Percentiles rank a stretch among this genome's conserved stretches.
Conservation (phyloP, 2,113 vertebrate genomes). For the Coturnix japonica region DNA sequence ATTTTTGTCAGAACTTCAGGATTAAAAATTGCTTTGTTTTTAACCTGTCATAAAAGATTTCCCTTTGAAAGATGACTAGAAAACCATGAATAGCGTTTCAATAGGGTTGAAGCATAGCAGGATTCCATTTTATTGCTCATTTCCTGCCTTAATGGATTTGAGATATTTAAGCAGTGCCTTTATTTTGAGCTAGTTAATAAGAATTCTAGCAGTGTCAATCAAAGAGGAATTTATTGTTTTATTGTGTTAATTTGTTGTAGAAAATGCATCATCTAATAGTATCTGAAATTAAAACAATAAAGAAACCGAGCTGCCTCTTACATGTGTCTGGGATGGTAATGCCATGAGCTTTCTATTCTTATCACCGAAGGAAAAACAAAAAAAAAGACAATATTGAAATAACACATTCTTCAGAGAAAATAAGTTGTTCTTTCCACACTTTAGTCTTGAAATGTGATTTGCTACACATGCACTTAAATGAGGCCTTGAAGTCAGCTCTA, state of each 20-base stretch:
- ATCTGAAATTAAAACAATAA: background rate
- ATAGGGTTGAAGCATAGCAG: background rate
- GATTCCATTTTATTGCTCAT: background rate
- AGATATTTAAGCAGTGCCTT: background rate
- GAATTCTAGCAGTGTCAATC: background rate
- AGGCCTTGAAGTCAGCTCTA: background rate
- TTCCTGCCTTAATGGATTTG: background rate
- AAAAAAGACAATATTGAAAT: background rate
- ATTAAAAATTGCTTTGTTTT: slow-evolving; percentile 2
- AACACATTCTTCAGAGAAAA: background rate
- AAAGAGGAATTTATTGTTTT: background rate
- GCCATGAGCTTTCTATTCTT: background rate
- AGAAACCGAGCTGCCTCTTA: background rate
- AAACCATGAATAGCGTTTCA: background rate
- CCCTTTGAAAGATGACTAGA: background rate
- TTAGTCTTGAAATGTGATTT: slow-evolving; percentile 9
- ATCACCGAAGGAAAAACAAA: background rate
- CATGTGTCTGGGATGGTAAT: background rate
- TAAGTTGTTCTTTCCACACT: background rate
- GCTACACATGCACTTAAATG: background rate
- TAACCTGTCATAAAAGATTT: background rate
- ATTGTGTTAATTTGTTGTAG: background rate
- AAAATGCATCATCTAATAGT: background rate
- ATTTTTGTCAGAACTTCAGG: background rate
- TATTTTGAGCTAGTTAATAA: background rate